Evolutionary conservation across 2,888 invertebrate species (phyloP).

Genomic region (Tricholauxania praeusta): DNA sequence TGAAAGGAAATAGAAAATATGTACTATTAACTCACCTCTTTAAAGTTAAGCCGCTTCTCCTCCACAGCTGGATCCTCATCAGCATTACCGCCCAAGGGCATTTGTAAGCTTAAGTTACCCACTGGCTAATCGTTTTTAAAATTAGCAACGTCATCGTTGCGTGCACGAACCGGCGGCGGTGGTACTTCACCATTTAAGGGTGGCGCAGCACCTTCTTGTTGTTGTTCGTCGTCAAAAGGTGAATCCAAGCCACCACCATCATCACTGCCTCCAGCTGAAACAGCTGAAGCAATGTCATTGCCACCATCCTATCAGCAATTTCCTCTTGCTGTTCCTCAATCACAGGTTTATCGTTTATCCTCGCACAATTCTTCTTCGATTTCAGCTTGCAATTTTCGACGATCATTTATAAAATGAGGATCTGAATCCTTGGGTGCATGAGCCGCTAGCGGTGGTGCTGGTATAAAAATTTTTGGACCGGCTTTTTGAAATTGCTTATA

Average conservation of each 20-base stretch:
- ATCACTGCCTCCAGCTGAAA: slow-evolving; percentile 28
- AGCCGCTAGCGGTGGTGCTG: slow-evolving; percentile 74
- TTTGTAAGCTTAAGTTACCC: slow-evolving; percentile 51
- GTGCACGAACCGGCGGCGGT: slow-evolving; percentile 45
- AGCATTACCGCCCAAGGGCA: slow-evolving; percentile 58
- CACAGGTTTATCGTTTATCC: slow-evolving; percentile 77
- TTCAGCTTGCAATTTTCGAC: slow-evolving; percentile 83
- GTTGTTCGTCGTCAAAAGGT: slow-evolving; percentile 41
- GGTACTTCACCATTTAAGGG: slow-evolving; percentile 43
- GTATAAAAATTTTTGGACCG: slow-evolving; percentile 89
- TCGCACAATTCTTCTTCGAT: slow-evolving; percentile 86
- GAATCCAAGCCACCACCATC: slow-evolving; percentile 40
- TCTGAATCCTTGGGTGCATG: slow-evolving; percentile 70
- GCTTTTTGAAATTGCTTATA: slow-evolving; percentile 91
- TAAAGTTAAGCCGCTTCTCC: slow-evolving; percentile 84
- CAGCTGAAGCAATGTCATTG: slow-evolving; percentile 16
- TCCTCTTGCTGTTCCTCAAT: slow-evolving; percentile 63
- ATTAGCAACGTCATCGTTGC: slow-evolving; percentile 39
- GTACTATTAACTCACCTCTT: slow-evolving; percentile 78
- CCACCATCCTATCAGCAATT: slow-evolving; percentile 64
- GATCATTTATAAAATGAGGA: slow-evolving; percentile 82
- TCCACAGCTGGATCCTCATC: slow-evolving; percentile 77
- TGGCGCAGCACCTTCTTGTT: slow-evolving; percentile 49
- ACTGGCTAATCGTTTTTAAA: slow-evolving; percentile 49
- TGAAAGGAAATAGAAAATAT: no score